Percentiles rank a stretch among this genome's conserved stretches.
Evolutionary conservation across 2,113 vertebrate genomes (phyloP).

Genomic region (Columbina picui): DNA sequence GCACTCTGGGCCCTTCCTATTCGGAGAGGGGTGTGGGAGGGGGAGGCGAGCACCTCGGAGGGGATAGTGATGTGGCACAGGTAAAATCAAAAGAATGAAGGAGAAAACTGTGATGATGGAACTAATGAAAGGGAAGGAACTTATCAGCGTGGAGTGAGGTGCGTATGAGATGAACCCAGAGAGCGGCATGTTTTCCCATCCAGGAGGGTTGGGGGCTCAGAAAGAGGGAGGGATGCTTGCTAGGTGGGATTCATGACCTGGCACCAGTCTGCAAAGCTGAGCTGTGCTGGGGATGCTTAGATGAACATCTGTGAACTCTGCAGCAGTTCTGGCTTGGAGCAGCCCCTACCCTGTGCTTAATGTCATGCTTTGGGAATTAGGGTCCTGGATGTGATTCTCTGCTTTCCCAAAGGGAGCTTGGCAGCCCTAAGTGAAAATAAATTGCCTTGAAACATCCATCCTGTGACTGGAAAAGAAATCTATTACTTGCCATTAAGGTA

Average conservation of each 20-base stretch:
- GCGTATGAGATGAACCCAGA: rapidly evolving
- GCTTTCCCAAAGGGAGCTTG: background rate
- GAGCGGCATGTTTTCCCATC: background rate
- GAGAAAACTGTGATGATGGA: background rate
- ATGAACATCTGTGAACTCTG: rapidly evolving
- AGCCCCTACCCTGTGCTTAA: background rate
- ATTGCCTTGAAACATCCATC: background rate
- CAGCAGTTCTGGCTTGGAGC: background rate
- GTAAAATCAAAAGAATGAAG: background rate
- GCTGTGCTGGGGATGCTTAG: background rate
- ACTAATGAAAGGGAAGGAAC: background rate
- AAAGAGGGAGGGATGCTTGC: background rate
- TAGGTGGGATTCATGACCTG: background rate
- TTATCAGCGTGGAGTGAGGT: background rate
- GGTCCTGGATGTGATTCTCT: background rate
- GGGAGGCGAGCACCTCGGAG: rapidly evolving
- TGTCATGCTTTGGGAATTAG: rapidly evolving
- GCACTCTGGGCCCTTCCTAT: background rate
- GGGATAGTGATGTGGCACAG: background rate
- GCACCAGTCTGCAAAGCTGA: background rate
- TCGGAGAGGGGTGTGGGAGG: background rate
- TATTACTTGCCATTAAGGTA: background rate
- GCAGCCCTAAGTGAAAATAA: background rate
- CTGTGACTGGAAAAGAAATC: background rate
- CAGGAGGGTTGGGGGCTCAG: background rate